A percentile compares a stretch with the other conserved stretches of the same genome.
phyloP scores from a whole-genome alignment of 2,888 invertebrate genomes.

The Lumbricus terrestris region DNA sequence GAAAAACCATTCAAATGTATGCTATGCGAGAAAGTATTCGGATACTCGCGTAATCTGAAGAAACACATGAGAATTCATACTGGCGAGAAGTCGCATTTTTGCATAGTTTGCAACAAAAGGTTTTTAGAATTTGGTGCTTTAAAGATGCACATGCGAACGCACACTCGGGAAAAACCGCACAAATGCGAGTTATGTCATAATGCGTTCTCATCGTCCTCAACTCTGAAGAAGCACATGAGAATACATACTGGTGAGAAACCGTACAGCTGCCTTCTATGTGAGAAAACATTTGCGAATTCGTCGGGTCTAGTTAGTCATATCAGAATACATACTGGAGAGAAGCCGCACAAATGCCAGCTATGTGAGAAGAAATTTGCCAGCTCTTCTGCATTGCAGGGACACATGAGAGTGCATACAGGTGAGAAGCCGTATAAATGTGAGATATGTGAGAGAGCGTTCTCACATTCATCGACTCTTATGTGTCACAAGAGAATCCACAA shows the following conservation, averaged over 20 bases:
- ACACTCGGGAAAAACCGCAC: not conserved
- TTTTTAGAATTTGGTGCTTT: not conserved
- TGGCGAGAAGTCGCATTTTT: not conserved
- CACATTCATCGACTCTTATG: not conserved
- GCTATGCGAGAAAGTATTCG: not conserved
- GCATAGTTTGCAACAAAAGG: not conserved
- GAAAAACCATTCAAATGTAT: not conserved
- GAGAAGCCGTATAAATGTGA: not conserved
- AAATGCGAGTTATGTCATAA: not conserved
- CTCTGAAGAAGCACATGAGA: slow-evolving; percentile 3
- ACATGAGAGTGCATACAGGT: not conserved
- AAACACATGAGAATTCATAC: not conserved
- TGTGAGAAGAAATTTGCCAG: not conserved
- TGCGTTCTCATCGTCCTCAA: not conserved
- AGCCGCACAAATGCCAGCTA: not conserved
- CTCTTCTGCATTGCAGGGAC: not conserved
- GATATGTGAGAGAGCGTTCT: not conserved
- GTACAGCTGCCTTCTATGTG: not conserved
- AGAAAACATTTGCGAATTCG: not conserved
- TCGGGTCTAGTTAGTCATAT: not conserved
- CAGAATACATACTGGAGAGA: not conserved
- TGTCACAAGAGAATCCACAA: not conserved
- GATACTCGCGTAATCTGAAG: not conserved
- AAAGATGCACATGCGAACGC: not conserved
- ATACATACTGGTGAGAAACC: not conserved